Evolutionary conservation across 2,113 vertebrate species (phyloP).

Genomic region (Neogale vison): DNA sequence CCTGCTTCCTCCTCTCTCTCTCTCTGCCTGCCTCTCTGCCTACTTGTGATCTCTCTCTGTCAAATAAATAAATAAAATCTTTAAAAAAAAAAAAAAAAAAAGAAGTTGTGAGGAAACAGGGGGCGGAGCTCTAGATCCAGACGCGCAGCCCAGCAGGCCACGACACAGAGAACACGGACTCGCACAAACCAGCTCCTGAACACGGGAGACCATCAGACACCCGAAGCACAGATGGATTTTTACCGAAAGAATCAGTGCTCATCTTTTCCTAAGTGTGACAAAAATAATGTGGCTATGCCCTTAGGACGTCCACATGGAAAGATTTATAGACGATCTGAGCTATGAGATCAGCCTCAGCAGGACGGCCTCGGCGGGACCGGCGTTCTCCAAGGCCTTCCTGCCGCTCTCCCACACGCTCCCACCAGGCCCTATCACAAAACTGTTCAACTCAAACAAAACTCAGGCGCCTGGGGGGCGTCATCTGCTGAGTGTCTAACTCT

Average conservation of each 20-base stretch:
- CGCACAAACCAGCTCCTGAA: background rate
- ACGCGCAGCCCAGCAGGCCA: no score
- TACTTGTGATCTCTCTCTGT: no score
- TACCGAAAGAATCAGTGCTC: background rate
- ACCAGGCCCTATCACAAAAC: background rate
- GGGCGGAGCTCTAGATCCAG: background rate
- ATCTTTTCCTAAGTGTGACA: background rate
- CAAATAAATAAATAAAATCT: no score
- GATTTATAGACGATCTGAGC: background rate
- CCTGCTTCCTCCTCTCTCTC: no score
- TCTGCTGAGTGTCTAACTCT: background rate
- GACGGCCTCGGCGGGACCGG: fast-evolving
- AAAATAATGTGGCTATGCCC: no score
- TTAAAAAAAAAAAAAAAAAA: no score
- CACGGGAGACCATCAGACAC: no score
- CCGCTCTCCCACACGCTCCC: background rate
- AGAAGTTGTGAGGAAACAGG: background rate
- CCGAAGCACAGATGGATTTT: background rate
- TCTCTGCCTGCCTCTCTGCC: no score
- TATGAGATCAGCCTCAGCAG: background rate
- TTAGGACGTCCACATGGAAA: background rate
- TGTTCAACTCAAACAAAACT: background rate
- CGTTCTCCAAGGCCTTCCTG: background rate
- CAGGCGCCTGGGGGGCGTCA: background rate
- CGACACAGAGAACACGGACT: no score